Base-by-base conservation (phyloP, 2,888 invertebrate species). In the Caenorhabditis angaria region DNA sequence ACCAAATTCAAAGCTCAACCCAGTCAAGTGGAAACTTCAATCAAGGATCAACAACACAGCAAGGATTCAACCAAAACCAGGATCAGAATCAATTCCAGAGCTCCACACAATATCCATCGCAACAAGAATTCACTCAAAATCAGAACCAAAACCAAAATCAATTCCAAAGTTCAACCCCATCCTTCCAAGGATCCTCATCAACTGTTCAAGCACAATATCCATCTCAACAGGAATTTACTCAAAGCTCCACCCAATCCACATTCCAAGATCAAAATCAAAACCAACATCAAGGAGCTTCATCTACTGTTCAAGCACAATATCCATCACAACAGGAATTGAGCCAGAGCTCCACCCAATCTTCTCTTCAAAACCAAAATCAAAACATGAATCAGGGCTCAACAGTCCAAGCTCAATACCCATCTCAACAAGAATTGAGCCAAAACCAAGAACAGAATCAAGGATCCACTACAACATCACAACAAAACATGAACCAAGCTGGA, bases 351-450 rank as follows among this genome's bases (percentile, higher is more conserved):
- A n/a, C n/a, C n/a, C n/a, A n/a, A n/a, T n/a, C n/a, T n/a, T n/a
- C n/a, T n/a, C n/a, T n/a, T 41, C 41, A 41, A 41, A 18, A 41
- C 18, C 41, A 41, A 18, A 41, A 41, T 18, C 10, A 41, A 3
- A 41, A 32, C 12, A 12, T 12, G 35, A 65, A 71, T 25, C 66
- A 50, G 18, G 41, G 41, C 18, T 18, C 41, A 41, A 41, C 41
- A 12, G 8, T 14, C 18, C 41, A 41, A 41, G 41, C 41, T 41
- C 41, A 41, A 14, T 41, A 41, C 41, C 72, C 72, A 50, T 58
- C 63, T 51, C 72, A 72, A 41, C 67, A 72, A n/a, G 71, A 71
- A 10, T 48, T 71, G 4, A 41, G 18, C 18, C 41, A 41, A 47
- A 66, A 71, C 22, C 66, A 50, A 50, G 24, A 6, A 22, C 50